These are phyloP conservation scores for Eulithis testata DNA, from an alignment of 2,888 invertebrate species.

Conservation along the genomic window DNA sequence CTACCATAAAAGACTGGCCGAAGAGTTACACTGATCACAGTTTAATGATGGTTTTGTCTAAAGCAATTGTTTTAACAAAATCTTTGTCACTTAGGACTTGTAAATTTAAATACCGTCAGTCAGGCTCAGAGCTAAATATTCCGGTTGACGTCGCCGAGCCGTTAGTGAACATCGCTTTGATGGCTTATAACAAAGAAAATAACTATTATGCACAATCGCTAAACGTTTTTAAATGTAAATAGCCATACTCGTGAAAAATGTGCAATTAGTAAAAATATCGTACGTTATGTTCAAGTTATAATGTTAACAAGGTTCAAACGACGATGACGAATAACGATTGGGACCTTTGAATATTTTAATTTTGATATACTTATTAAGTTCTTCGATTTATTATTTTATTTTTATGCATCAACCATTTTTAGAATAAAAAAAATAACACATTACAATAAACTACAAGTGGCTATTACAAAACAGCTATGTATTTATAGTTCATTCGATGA, in stretches of 20 bases:
- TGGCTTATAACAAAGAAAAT: conserved; percentile 29
- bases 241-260: conserved; percentile 27
- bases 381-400: no score
- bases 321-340: no score
- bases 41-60: conserved; percentile 27
- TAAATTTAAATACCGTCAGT: conserved; percentile 34
- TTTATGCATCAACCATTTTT: no score
- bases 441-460: no score
- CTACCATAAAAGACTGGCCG: conserved; percentile 24
- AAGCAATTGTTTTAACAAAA: conserved; percentile 32
- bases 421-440: no score
- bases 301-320: no score
- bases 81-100: conserved; percentile 26
- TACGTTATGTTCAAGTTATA: no score
- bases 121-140: conserved; percentile 11
- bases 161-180: conserved; percentile 24
- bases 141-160: conserved; percentile 22
- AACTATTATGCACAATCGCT: conserved; percentile 1
- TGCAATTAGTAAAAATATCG: conserved; percentile 16
- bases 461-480: no score
- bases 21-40: conserved; percentile 26
- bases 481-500: no score
- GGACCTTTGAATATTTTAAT: no score
- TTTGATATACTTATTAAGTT: no score
- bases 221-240: conserved; percentile 6